Base-by-base conservation (phyloP, 2,888 invertebrate species). In the Drosophila villosipedis region DNA sequence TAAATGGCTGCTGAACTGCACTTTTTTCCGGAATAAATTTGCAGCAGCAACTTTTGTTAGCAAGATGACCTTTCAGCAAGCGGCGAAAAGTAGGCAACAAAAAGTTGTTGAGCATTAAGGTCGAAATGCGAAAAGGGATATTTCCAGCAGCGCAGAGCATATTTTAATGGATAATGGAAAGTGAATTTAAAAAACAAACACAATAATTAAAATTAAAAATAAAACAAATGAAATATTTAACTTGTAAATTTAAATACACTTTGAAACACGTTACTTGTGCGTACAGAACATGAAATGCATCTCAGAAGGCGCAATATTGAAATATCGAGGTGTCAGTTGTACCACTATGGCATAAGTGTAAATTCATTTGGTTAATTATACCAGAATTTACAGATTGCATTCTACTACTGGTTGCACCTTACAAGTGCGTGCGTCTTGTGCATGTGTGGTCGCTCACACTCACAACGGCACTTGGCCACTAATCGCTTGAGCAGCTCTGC, bases 351-450 rank as follows among this genome's bases (percentile, higher is more conserved):
- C 68, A 75, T 75, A 80, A 81, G 84, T 83, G 84, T 80, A 76
- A 83, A 89, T 88, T 88, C 87, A 88, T 89, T 87, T 89, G 84
- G 84, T 83, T 89, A 89, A 88, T 89, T 87, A 84, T 73, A 73
- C 63, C 68, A 55, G 75, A 68, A 82, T 75, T 80, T 70, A 57
- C 35, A 67, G 76, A 76, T 71, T 76, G 71, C 80, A 71, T 65
- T 64, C 58, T 57, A 55, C 55, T 37, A 49, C 33, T 41, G 55
- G 59, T 19, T 54, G 62, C 25, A 28, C 37, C 53, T 14, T 16
- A 33, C 43, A 50, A 37, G 16, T 47, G 61, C 37, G 52, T 33
- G 37, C 19, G 41, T 52, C 50, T 14, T n/a, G 19, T 19, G 35
- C 7, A 6, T 7, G 39, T 65, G 28, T 33, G 55, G 7, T 47